Evolutionary conservation across 2,113 vertebrate species (phyloP).

Genomic region (Melanerpes aurifrons): DNA sequence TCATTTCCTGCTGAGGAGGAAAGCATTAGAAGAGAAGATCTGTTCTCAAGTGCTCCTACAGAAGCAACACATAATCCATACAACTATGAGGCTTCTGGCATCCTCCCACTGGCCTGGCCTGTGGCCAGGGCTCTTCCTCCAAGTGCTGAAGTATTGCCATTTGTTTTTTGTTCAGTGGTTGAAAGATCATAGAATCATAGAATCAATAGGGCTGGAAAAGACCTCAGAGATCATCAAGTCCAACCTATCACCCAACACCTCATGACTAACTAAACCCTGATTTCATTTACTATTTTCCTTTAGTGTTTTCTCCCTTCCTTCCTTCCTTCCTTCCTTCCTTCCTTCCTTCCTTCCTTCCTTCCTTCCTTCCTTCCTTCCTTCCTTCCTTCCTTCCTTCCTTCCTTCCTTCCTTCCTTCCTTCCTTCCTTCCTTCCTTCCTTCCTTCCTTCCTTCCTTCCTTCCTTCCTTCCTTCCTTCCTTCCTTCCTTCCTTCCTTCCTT

Average conservation of each 20-base stretch:
- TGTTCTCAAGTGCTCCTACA: background rate
- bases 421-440: too few relatives aligned
- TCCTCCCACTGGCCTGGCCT: background rate
- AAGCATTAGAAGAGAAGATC: background rate
- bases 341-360: background rate
- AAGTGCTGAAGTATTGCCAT: background rate
- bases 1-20: background rate
- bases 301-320: background rate
- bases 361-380: too few relatives aligned
- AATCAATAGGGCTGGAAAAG: too few relatives aligned
- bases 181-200: background rate
- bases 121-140: background rate
- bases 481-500: too few relatives aligned
- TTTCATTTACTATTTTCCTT: background rate
- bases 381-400: too few relatives aligned
- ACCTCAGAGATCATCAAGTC: too few relatives aligned
- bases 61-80: background rate
- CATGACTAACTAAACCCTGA: background rate
- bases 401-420: too few relatives aligned
- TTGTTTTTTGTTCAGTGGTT: background rate
- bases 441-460: too few relatives aligned
- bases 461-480: too few relatives aligned
- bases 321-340: too few relatives aligned
- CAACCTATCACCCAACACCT: too few relatives aligned
- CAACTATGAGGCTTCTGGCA: background rate